Base-by-base conservation (phyloP, 2,888 invertebrate species). In the Drosophila subsilvestris region DNA sequence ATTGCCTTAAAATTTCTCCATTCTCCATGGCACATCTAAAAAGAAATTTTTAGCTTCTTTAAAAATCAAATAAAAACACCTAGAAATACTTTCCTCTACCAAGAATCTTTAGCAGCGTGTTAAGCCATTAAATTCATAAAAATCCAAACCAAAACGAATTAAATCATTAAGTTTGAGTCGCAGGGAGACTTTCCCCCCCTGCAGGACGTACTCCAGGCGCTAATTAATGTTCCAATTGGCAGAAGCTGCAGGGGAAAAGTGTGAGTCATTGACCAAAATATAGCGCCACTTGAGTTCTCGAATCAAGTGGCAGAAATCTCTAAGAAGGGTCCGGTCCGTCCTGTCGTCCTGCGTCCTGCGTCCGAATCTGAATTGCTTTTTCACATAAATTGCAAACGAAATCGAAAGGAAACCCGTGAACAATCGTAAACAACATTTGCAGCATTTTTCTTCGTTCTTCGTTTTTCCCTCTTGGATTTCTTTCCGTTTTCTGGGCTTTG, bases 371-470 rank as follows among this genome's bases (percentile, higher is more conserved):
- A 65, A 81, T 81, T 76, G 78, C 70, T 48, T 57, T 57, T 48
- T 17, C 54, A 75, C 82, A 86, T 82, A 86, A 86, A 86, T 86
- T 78, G 75, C 67, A 74, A 80, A 81, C 75, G 80, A 89, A 89
- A 89, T 89, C 87, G 87, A 88, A 89, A 87, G 84, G 87, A 88
- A 88, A 87, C 86, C 37, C 81, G 82, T 84, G 82, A 89, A 89
- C 84, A 37, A 86, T 80, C 88, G 79, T 88, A 86, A 89, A 86
- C 80, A 89, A 83, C 85, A 78, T 83, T 88, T 87, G 75, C 79
- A 80, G 76, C 78, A 72, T 72, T 61, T 49, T 67, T 63, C 17
- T 54, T 27, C 29, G n/a, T 18, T 51, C 49, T 18, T 51, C 49
- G 42, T 2, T 60, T 17, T 57, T 61, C 55, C 54, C 37, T 14